A percentile compares a stretch with the other conserved stretches of the same genome.
Evolutionary conservation across 1,140 invertebrate genomes (phyloP).

Genomic region (Dendroctonus ponderosae): DNA sequence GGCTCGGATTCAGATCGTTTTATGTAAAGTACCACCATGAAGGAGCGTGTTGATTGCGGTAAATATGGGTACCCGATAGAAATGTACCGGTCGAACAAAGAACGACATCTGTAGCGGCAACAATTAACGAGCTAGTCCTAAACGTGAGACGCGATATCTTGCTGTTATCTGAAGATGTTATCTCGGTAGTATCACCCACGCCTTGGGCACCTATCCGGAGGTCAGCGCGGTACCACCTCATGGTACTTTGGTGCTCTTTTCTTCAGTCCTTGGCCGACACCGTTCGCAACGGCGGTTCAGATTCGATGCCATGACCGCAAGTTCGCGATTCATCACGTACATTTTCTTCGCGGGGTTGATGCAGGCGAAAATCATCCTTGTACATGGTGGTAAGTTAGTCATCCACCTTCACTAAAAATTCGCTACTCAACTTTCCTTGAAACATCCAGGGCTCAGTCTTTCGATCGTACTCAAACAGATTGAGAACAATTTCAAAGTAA

Average conservation of each 20-base stretch:
- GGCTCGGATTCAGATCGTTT: too few relatives aligned
- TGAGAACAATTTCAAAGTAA: too few relatives aligned
- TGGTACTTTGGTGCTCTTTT: conserved; percentile 10
- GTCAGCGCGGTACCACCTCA: conserved; percentile 13
- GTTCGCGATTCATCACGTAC: conserved; percentile 16
- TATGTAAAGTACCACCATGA: too few relatives aligned
- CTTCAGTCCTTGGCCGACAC: conserved; percentile 22
- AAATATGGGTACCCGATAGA: too few relatives aligned
- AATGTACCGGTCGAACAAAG: too few relatives aligned
- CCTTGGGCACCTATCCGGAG: conserved; percentile 21
- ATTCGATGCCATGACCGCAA: conserved; percentile 6
- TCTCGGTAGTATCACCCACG: conserved; percentile 13
- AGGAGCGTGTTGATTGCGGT: too few relatives aligned
- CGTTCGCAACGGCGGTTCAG: conserved; percentile 7
- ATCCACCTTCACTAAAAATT: background rate
- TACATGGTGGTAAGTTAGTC: conserved; percentile 14
- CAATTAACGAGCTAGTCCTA: background rate
- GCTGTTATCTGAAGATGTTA: conserved; percentile 19
- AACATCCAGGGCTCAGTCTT: background rate
- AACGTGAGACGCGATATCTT: background rate
- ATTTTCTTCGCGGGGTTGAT: conserved; percentile 14
- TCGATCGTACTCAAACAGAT: background rate
- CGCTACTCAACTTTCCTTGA: background rate
- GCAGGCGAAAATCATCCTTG: background rate
- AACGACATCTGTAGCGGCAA: too few relatives aligned